Conservation (phyloP, 2,797 vertebrate genomes). For the Sparidentex hasta region DNA sequence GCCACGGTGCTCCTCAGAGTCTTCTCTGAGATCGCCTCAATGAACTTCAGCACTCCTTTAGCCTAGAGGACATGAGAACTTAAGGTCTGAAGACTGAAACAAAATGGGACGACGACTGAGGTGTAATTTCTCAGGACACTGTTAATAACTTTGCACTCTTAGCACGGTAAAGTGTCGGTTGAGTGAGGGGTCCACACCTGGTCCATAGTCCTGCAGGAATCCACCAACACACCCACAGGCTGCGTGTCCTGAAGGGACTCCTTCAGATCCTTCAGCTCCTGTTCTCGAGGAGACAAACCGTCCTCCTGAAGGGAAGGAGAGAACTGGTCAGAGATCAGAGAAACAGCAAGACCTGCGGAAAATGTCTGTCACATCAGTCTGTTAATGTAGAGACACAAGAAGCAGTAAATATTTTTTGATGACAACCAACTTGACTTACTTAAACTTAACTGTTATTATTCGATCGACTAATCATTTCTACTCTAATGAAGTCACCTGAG, state of each 20-base stretch:
- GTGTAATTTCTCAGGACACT: neutral
- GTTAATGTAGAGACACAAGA: neutral
- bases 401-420: neutral
- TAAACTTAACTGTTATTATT: too few relatives aligned
- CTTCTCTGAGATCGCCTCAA: conserved; percentile 98
- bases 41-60: conserved; percentile 95
- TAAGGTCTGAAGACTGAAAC: neutral
- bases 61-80: conserved; percentile 82
- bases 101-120: neutral
- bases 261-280: conserved; percentile 94
- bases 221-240: conserved; percentile 95
- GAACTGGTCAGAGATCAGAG: conserved; percentile 5
- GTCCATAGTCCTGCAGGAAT: conserved; percentile 94
- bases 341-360: too few relatives aligned
- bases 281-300: conserved; percentile 84
- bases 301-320: conserved; percentile 85
- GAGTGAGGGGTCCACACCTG: conserved; percentile 85
- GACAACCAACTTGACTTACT: neutral
- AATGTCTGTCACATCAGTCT: too few relatives aligned
- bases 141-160: neutral
- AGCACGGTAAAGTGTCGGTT: neutral
- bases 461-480: neutral
- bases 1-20: conserved; percentile 95
- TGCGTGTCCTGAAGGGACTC: conserved; percentile 95
- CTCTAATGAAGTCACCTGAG: conserved; percentile 81